These are phyloP conservation scores for Cichladusa arquata DNA, from an alignment of 2,113 vertebrate species.

Conservation along the genomic window DNA sequence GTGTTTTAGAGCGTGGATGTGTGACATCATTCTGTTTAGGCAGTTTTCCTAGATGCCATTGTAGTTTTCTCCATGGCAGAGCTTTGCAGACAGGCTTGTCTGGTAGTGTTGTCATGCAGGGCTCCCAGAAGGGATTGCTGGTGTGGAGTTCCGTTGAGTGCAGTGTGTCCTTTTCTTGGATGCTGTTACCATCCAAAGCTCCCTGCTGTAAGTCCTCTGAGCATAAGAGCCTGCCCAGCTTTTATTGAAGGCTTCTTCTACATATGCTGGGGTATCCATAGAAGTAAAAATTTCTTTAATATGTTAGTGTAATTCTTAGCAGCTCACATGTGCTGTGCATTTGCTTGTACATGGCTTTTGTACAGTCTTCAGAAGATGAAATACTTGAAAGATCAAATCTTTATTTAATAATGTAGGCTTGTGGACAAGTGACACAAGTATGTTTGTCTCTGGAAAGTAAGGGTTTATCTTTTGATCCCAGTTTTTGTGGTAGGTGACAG, in stretches of 20 bases:
- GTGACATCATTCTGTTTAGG: neutral
- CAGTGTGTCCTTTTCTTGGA: neutral
- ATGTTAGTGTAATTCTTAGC: neutral
- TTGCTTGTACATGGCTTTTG: neutral
- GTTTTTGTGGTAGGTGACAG: neutral
- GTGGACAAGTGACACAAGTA: neutral
- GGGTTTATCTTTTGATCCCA: neutral
- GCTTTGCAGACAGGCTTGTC: neutral
- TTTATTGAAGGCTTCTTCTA: neutral
- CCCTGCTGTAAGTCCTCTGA: neutral
- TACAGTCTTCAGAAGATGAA: neutral
- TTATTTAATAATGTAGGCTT: neutral
- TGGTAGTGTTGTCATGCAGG: neutral
- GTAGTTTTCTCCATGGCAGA: neutral
- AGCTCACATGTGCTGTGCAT: neutral
- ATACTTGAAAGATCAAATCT: neutral
- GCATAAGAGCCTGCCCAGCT: neutral
- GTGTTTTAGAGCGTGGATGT: neutral
- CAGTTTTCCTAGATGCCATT: neutral
- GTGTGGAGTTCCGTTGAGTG: neutral
- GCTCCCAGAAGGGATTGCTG: neutral
- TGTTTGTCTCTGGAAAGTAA: neutral
- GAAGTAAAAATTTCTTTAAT: neutral
- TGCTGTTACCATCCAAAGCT: rapidly evolving
- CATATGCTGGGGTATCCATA: neutral